A percentile compares a stretch with the other conserved stretches of the same genome.
Evolutionary conservation across 2,113 vertebrate species (phyloP).

Genomic region (Ramphastos sulfuratus): DNA sequence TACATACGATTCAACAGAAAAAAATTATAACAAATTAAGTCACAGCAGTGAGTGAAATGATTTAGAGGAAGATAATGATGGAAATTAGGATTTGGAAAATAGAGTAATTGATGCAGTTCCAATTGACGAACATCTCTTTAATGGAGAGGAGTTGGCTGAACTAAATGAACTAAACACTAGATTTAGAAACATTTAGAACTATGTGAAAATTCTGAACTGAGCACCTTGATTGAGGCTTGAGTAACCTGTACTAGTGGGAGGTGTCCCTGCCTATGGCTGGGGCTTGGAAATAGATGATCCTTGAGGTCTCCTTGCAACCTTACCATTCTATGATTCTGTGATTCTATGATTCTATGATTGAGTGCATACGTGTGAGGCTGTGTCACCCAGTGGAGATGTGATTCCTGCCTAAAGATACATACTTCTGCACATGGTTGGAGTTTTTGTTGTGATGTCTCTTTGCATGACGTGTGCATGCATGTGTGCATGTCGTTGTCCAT

Average conservation of each 20-base stretch:
- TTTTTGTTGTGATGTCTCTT: neutral
- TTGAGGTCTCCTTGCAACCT: too few relatives aligned
- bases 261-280: too few relatives aligned
- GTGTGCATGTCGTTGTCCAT: fast-evolving
- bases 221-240: too few relatives aligned
- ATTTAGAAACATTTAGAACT: conserved; percentile 81
- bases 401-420: neutral
- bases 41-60: conserved; percentile 82
- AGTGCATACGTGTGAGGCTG: neutral
- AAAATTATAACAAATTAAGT: conserved; percentile 86
- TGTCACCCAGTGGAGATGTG: fast-evolving
- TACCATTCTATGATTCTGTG: too few relatives aligned
- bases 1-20: conserved; percentile 66
- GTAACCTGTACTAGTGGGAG: too few relatives aligned
- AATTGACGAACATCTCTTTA: conserved; percentile 98
- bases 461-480: fast-evolving
- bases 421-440: neutral
- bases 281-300: too few relatives aligned
- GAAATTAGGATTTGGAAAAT: conserved; percentile 71
- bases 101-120: conserved; percentile 86
- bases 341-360: too few relatives aligned
- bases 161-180: conserved; percentile 95
- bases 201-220: neutral
- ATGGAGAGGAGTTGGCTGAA: conserved; percentile 96
- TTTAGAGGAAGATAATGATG: conserved; percentile 72